Conservation (phyloP, 2,797 vertebrate species). For the Enteromius fasciolatus region DNA sequence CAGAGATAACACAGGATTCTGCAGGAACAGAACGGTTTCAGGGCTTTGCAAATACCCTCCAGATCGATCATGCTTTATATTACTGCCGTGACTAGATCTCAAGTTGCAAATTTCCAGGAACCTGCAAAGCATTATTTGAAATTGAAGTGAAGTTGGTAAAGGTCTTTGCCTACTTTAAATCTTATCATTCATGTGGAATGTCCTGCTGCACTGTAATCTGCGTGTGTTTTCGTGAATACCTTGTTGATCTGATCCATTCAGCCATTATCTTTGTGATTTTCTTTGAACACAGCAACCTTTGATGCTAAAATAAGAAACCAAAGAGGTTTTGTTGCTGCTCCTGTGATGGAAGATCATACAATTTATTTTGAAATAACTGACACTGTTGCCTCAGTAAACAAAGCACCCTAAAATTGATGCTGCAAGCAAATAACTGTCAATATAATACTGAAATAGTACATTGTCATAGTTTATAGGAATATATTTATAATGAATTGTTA, state of each 20-base stretch:
- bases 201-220: constrained; percentile 37
- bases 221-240: constrained; percentile 36
- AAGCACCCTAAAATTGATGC: neutral
- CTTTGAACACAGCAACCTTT: constrained; percentile 50
- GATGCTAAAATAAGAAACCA: constrained; percentile 42
- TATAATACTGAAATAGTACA: neutral
- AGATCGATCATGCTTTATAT: constrained; percentile 47
- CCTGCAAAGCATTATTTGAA: constrained; percentile 58
- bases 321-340: constrained; percentile 18
- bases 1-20: constrained; percentile 31
- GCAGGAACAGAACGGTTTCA: constrained; percentile 37
- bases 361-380: constrained; percentile 18
- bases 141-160: constrained; percentile 46
- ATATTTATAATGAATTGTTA: neutral
- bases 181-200: constrained; percentile 53
- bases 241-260: constrained; percentile 47
- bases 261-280: constrained; percentile 45
- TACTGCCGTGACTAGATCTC: constrained; percentile 48
- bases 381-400: neutral
- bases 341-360: constrained; percentile 11
- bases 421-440: neutral
- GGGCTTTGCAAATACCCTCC: constrained; percentile 30
- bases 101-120: constrained; percentile 38
- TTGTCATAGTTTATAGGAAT: neutral
- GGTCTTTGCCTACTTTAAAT: constrained; percentile 40